Percentiles rank a stretch among this genome's conserved stretches.
Conservation (phyloP, 2,888 invertebrate species). For the Sminthurides aquaticus region DNA sequence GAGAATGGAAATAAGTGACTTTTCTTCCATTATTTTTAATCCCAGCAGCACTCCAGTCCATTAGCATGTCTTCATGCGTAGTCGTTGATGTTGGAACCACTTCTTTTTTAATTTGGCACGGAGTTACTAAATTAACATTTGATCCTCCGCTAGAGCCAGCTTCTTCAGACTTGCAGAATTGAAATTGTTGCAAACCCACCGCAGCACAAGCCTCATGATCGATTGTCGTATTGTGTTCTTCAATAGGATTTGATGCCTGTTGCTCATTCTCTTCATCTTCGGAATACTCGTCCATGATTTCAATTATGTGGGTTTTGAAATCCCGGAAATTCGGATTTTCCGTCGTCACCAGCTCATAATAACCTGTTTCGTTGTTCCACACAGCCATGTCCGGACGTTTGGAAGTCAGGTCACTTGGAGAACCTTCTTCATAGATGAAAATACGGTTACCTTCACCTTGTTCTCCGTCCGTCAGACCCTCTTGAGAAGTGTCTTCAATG, state of each 20-base stretch:
- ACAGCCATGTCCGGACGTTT: constrained; percentile 10
- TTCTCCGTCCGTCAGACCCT: not conserved
- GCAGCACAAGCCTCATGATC: not conserved
- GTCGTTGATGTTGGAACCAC: not conserved
- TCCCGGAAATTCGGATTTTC: constrained; percentile 1
- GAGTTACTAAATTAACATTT: not conserved
- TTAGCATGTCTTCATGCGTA: not conserved
- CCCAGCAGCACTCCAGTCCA: constrained; percentile 4
- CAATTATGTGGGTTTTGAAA: constrained; percentile 8
- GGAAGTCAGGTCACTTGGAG: not conserved
- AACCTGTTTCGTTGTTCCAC: constrained; percentile 12
- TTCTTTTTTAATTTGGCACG: constrained; percentile 3
- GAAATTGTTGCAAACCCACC: too few relatives aligned
- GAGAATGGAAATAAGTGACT: not conserved
- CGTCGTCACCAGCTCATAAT: constrained; percentile 14
- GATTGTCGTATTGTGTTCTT: too few relatives aligned
- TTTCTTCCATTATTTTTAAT: too few relatives aligned
- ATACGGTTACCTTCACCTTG: not conserved
- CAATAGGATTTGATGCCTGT: not conserved
- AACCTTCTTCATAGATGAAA: constrained; percentile 13
- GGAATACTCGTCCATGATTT: constrained; percentile 7
- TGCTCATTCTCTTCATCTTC: not conserved
- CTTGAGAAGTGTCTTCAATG: not conserved
- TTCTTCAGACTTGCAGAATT: not conserved
- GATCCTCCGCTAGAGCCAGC: not conserved